A percentile compares a stretch with the other conserved stretches of the same genome.
Conservation (phyloP, 2,888 invertebrate genomes). For the Drosophila parthenogenetica region DNA sequence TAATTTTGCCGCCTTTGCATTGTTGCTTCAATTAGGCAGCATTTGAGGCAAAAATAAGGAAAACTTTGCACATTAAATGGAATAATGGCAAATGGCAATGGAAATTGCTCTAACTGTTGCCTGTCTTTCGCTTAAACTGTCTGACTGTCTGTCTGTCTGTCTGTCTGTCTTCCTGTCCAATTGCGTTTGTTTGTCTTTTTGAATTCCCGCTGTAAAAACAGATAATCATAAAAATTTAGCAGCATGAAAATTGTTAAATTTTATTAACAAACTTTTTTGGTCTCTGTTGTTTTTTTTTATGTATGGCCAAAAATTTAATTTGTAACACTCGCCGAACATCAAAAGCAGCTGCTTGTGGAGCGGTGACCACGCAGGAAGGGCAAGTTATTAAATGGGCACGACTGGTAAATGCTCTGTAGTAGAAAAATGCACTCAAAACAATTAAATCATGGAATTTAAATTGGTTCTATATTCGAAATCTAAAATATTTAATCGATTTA, state of each 20-base stretch:
- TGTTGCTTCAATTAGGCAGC: conserved; percentile 76
- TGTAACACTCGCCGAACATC: conserved; percentile 70
- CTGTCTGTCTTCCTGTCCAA: conserved; percentile 3
- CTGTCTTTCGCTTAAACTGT: conserved; percentile 19
- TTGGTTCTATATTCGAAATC: not conserved
- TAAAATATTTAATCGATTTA: not conserved
- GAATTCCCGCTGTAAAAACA: conserved; percentile 37
- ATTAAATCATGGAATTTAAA: no score
- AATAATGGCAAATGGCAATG: conserved; percentile 51
- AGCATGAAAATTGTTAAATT: conserved; percentile 74
- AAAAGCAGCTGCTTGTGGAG: conserved; percentile 73
- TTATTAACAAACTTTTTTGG: conserved; percentile 69
- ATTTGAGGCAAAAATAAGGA: conserved; percentile 50
- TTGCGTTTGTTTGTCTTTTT: conserved; percentile 13
- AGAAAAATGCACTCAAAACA: not conserved
- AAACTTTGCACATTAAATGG: conserved; percentile 69
- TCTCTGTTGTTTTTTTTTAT: conserved; percentile 30
- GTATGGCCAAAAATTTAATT: conserved; percentile 60
- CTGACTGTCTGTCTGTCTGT: conserved; percentile 20
- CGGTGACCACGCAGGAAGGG: conserved; percentile 12
- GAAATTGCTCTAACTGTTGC: conserved; percentile 46
- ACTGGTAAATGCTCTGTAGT: conserved; percentile 1
- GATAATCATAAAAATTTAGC: conserved; percentile 77
- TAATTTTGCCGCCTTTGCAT: conserved; percentile 73
- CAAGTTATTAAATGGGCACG: not conserved